These are phyloP conservation scores for Anthonomus grandis DNA, from an alignment of 1,140 invertebrate species.

Conservation along the genomic window DNA sequence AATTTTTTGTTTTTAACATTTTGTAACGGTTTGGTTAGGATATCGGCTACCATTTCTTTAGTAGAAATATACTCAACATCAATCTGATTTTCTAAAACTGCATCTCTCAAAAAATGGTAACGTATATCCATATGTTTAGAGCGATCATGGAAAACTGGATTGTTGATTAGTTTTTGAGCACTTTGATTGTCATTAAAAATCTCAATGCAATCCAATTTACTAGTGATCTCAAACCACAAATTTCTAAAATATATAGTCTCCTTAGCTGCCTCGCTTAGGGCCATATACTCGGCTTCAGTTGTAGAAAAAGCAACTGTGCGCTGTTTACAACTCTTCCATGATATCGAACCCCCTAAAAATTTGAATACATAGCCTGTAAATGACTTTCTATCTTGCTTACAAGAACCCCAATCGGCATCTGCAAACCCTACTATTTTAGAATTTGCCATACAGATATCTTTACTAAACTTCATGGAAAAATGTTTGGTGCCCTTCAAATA, in stretches of 20 bases:
- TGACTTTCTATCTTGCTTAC: neutral
- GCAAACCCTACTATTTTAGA: neutral
- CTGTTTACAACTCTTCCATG: too few species aligned
- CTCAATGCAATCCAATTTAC: too few species aligned
- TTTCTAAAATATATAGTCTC: conserved; percentile 35
- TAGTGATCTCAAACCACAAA: conserved; percentile 24
- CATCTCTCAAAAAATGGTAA: neutral
- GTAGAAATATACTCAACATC: conserved; percentile 21
- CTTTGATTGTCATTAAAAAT: conserved; percentile 46
- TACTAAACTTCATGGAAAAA: neutral
- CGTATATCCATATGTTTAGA: conserved; percentile 42
- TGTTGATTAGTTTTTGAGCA: conserved; percentile 41
- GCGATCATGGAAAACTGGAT: conserved; percentile 34
- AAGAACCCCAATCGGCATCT: neutral
- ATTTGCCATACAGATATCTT: neutral
- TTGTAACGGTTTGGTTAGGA: conserved; percentile 32
- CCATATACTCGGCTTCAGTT: conserved; percentile 44
- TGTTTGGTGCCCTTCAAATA: too few species aligned
- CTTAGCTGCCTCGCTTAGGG: conserved; percentile 34
- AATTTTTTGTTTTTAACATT: neutral
- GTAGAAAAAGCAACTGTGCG: too few species aligned
- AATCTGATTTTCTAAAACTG: conserved; percentile 10
- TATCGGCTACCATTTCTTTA: conserved; percentile 36
- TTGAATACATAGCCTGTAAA: neutral
- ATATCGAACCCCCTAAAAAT: neutral